These are phyloP conservation scores for Gerosis bhagava DNA, from an alignment of 2,888 invertebrate species.

Conservation along the genomic window DNA sequence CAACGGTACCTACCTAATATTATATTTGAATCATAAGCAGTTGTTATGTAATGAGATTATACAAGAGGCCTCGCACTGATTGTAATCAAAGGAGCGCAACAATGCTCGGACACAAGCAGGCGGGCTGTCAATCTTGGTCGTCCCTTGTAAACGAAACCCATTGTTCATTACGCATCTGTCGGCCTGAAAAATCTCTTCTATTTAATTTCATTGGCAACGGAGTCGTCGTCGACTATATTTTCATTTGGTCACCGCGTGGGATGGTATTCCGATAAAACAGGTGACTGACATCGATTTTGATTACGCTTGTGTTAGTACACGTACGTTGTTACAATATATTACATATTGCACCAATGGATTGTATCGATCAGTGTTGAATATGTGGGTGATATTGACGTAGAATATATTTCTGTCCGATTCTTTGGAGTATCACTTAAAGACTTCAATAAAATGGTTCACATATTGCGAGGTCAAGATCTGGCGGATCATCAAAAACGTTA, in stretches of 20 bases:
- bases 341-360: constrained; percentile 68
- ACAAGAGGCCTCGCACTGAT: constrained; percentile 28
- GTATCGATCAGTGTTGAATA: constrained; percentile 43
- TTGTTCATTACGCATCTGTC: constrained; percentile 68
- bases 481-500: constrained; percentile 22
- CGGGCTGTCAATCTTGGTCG: constrained; percentile 52
- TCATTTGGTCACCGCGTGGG: constrained; percentile 69
- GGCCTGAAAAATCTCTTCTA: constrained; percentile 72
- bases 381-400: constrained; percentile 47
- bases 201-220: constrained; percentile 78
- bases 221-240: constrained; percentile 69
- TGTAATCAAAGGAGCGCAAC: constrained; percentile 32
- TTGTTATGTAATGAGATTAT: constrained; percentile 10
- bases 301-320: no score
- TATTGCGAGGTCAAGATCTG: constrained; percentile 24
- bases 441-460: constrained; percentile 33
- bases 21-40: constrained; percentile 13
- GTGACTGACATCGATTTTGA: constrained; percentile 72
- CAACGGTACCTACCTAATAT: neutral
- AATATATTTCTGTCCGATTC: constrained; percentile 34
- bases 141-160: constrained; percentile 66
- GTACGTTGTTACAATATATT: constrained; percentile 58
- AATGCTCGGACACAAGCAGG: constrained; percentile 33
- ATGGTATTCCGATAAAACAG: constrained; percentile 58
- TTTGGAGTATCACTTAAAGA: constrained; percentile 32